Conservation (phyloP, 2,113 vertebrate genomes). For the Lepidothrix coronata region DNA sequence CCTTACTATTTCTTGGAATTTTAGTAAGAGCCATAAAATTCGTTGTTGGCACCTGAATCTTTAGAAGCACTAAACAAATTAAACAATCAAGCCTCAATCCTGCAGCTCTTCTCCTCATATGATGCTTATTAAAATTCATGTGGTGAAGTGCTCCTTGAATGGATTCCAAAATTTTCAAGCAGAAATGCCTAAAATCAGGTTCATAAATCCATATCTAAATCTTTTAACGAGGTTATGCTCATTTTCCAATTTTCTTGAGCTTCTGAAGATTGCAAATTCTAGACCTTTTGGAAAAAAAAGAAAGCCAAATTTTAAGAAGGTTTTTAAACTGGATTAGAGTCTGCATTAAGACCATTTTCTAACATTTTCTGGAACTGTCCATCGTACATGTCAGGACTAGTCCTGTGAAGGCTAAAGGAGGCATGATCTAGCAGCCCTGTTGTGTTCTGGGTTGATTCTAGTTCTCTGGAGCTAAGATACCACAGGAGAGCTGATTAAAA, state of each 20-base stretch:
- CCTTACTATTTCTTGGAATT: conserved; percentile 41
- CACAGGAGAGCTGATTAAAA: background rate
- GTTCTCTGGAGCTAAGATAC: background rate
- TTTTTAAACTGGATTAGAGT: background rate
- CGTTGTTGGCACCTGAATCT: background rate
- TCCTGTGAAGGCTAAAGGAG: background rate
- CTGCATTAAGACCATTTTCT: background rate
- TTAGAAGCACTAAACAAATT: background rate
- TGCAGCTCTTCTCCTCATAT: background rate
- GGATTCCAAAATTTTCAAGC: background rate
- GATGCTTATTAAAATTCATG: conserved; percentile 4
- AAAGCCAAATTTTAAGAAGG: background rate
- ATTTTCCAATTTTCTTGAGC: background rate
- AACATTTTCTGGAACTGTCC: background rate
- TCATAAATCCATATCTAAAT: background rate
- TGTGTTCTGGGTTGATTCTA: background rate
- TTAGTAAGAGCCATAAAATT: conserved; percentile 24
- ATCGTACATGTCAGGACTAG: background rate
- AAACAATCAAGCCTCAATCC: background rate
- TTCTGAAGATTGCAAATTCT: background rate
- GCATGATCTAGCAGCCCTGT: background rate
- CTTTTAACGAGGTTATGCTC: background rate
- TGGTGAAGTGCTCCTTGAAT: background rate
- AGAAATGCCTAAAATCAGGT: background rate
- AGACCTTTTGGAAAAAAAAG: background rate